These are phyloP conservation scores for Polia nebulosa DNA, from an alignment of 2,888 invertebrate species.

Conservation along the genomic window DNA sequence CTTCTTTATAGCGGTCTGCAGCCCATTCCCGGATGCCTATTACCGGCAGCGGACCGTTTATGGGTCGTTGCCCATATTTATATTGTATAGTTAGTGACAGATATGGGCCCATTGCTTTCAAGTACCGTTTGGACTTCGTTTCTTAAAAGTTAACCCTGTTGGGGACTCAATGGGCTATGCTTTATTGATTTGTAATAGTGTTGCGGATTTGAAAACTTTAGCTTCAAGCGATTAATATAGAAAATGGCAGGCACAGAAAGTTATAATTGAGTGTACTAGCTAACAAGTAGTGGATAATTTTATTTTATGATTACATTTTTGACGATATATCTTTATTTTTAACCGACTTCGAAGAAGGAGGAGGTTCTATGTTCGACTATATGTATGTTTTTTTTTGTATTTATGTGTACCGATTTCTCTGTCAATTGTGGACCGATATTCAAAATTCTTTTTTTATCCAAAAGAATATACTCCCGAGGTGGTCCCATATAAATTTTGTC, in stretches of 20 bases:
- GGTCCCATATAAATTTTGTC: too few species aligned
- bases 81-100: slow-evolving; percentile 57
- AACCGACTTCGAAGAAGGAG: too few species aligned
- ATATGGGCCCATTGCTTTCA: slow-evolving; percentile 44
- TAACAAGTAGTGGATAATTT: too few species aligned
- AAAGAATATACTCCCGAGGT: too few species aligned
- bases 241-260: not conserved
- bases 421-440: too few species aligned
- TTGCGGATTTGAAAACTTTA: not conserved
- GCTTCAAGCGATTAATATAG: not conserved
- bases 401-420: too few species aligned
- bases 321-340: too few species aligned
- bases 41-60: slow-evolving; percentile 49
- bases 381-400: too few species aligned
- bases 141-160: slow-evolving; percentile 39
- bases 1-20: slow-evolving; percentile 57
- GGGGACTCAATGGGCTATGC: slow-evolving; percentile 29
- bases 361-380: too few species aligned
- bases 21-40: slow-evolving; percentile 43
- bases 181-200: slow-evolving; percentile 35
- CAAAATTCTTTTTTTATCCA: too few species aligned
- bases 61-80: slow-evolving; percentile 51
- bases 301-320: too few species aligned
- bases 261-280: too few species aligned
- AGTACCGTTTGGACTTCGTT: slow-evolving; percentile 40